phyloP scores from a whole-genome alignment of 2,888 invertebrate species.

The Acrocera orbiculus region DNA sequence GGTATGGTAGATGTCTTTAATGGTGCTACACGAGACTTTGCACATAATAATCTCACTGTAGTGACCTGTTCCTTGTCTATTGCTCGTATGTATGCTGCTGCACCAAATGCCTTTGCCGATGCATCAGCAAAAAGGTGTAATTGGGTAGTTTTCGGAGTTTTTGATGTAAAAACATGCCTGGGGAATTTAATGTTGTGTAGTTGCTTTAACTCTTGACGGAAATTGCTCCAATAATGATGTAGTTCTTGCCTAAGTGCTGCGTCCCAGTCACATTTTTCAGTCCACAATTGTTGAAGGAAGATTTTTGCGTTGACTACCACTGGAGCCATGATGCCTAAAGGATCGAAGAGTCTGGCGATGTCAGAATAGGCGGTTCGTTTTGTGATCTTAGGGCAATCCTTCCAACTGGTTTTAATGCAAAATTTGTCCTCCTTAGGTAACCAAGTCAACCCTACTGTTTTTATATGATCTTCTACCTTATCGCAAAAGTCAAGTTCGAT shows the following conservation, averaged over 20 bases:
- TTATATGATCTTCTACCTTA: not conserved
- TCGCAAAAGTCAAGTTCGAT: not conserved
- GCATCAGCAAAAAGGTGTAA: slow-evolving; percentile 3
- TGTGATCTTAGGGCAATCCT: not conserved
- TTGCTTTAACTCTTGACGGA: not conserved
- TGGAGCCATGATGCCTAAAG: not conserved
- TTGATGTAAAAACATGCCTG: too few relatives aligned
- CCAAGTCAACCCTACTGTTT: not conserved
- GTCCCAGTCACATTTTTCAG: not conserved
- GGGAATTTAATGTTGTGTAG: slow-evolving; percentile 1
- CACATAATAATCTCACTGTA: slow-evolving; percentile 6
- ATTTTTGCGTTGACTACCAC: not conserved
- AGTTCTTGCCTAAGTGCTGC: not conserved
- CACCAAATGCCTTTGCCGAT: slow-evolving; percentile 5
- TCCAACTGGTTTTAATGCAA: not conserved
- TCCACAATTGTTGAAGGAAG: not conserved
- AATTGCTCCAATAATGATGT: not conserved
- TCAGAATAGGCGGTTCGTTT: not conserved
- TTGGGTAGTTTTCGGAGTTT: too few relatives aligned
- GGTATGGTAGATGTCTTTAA: slow-evolving; percentile 13
- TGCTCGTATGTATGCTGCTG: not conserved
- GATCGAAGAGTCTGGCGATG: not conserved
- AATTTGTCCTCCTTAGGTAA: not conserved
- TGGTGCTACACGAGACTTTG: slow-evolving; percentile 10
- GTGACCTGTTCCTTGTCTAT: slow-evolving; percentile 4